Conservation (phyloP, 2,113 vertebrate genomes). For the Rhinichthys klamathensis region DNA sequence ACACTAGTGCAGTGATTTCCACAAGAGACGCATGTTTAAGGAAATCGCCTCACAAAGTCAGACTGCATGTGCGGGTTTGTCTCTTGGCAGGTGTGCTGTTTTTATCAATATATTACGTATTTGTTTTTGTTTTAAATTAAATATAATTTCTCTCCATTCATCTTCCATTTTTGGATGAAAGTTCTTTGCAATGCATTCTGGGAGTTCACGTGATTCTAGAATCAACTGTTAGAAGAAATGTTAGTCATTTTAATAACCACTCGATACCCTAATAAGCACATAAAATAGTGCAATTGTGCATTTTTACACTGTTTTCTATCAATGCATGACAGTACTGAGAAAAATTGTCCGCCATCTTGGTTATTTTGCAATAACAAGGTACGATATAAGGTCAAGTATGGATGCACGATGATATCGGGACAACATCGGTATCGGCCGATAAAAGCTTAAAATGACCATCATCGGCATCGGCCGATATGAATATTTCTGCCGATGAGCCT, state of each 20-base stretch:
- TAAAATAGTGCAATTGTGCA: neutral
- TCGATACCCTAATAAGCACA: neutral
- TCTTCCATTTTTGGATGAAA: neutral
- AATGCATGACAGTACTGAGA: neutral
- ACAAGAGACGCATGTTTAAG: slow-evolving; percentile 4
- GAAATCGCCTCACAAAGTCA: neutral
- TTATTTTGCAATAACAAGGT: neutral
- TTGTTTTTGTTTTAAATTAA: neutral
- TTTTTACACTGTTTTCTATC: neutral
- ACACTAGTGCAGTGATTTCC: slow-evolving; percentile 46
- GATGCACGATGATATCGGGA: no score
- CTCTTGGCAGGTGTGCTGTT: neutral
- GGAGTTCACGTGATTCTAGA: no score
- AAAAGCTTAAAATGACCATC: no score
- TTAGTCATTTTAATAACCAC: neutral
- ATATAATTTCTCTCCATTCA: neutral
- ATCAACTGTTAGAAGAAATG: no score
- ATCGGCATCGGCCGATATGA: no score
- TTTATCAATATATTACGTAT: neutral
- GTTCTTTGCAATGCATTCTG: no score
- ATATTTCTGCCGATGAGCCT: no score
- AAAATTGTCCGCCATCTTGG: neutral
- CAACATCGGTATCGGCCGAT: no score
- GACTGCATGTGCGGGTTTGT: neutral
- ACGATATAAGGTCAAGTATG: neutral